Base-by-base conservation (phyloP, 2,113 vertebrate genomes). In the Erinaceus europaeus region DNA sequence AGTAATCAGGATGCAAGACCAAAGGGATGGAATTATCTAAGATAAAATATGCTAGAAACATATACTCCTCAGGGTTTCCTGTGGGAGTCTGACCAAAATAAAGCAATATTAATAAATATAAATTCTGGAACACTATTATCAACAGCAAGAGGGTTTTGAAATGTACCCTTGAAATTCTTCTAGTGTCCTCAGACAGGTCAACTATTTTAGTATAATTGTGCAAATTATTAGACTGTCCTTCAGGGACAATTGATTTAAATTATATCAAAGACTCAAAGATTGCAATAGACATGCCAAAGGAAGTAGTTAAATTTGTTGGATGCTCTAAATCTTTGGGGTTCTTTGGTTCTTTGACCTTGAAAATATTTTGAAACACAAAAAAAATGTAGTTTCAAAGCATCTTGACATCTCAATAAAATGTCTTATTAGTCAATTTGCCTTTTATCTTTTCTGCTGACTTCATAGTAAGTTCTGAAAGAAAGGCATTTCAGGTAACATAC, bases 31-130 rank as follows among this genome's bases (percentile, higher is more conserved):
- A 93, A 94, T 95, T 96, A 96, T 96, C 95, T 94, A 46, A 97
- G 97, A 98, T 97, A 97, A 98, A 97, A 95, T 96, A 97, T 95
- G 94, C 96, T 96, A 97, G 96, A 97, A 94, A 97, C 94, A 27
- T 93, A 92, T 93, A 96, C 96, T 96, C 97, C 97, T 97, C 95
- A 94, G 95, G 95, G 97, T 97, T 97, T 97, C 97, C 97, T 98
- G 97, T 97, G 97, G 97, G 97, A 97, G 97, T 97, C 95, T 95
- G 96, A 96, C 94, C 90, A 94, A 97, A 97, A 95, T 94, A 96
- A 96, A 92, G 95, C 96, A 96, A 97, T 97, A 97, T 97, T 97
- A 97, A 97, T 97, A 97, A 97, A 97, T 97, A 97, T 96, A 97
- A 97, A 96, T 96, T 97, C 94, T 97, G 97, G 97, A 97, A 96